These are phyloP conservation scores for Calypte anna DNA, from an alignment of 2,113 vertebrate species.

Conservation along the genomic window DNA sequence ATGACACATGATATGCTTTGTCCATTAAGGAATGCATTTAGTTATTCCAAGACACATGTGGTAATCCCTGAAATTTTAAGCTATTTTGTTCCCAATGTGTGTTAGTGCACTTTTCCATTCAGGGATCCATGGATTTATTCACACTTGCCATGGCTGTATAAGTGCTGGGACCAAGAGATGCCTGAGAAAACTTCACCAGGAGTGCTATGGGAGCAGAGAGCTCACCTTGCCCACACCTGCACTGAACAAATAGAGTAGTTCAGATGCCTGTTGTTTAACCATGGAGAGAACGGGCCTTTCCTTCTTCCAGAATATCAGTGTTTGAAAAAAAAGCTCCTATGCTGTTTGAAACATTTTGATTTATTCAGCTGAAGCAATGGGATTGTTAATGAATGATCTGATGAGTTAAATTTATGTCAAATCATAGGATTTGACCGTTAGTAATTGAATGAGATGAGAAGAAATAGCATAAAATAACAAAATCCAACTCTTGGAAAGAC, in stretches of 20 bases:
- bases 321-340: not conserved
- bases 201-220: not conserved
- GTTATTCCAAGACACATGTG: not conserved
- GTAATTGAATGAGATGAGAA: conserved; percentile 22
- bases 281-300: not conserved
- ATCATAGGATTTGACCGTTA: conserved; percentile 3
- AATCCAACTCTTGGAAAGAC: not conserved
- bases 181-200: not conserved
- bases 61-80: not conserved
- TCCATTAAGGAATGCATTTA: not conserved
- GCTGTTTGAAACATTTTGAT: not conserved
- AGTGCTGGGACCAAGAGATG: not conserved
- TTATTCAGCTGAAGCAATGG: not conserved
- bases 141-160: not conserved
- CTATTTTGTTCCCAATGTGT: not conserved
- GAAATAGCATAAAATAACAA: not conserved
- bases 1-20: not conserved
- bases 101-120: not conserved
- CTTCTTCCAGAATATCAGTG: not conserved
- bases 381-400: not conserved
- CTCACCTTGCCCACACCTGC: fast-evolving
- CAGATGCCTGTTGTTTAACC: not conserved
- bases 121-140: not conserved
- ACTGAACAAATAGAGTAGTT: not conserved
- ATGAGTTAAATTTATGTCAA: not conserved